These are phyloP conservation scores for Hypocryptadius cinnamomeus DNA, from an alignment of 2,113 vertebrate genomes.

Conservation along the genomic window DNA sequence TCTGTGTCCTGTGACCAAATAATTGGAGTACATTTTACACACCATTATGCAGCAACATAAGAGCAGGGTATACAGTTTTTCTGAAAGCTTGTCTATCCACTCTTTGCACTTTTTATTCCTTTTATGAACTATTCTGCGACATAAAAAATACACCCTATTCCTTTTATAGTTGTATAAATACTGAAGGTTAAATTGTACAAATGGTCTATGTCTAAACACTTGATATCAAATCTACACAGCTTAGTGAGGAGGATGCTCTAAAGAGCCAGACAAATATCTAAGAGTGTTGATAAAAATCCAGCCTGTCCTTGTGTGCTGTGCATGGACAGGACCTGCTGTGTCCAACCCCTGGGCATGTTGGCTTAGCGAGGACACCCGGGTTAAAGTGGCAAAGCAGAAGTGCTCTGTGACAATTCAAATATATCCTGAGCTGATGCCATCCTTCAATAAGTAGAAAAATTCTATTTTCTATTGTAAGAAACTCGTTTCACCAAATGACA, in stretches of 20 bases:
- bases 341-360: rapidly evolving
- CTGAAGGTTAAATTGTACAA: conserved; percentile 54
- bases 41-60: not conserved
- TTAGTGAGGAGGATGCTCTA: not conserved
- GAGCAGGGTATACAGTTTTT: not conserved
- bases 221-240: not conserved
- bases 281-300: rapidly evolving
- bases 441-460: not conserved
- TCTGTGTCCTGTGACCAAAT: conserved; percentile 27
- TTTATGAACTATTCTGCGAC: conserved; percentile 47
- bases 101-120: conserved; percentile 58
- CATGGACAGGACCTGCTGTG: no score
- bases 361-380: not conserved
- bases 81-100: conserved; percentile 14
- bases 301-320: not conserved
- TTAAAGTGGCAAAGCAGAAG: not conserved
- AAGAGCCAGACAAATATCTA: not conserved
- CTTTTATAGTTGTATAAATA: conserved; percentile 49
- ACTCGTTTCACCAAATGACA: not conserved
- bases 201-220: conserved; percentile 1
- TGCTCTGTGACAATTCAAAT: not conserved
- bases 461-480: not conserved
- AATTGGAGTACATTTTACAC: conserved; percentile 39
- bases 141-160: conserved; percentile 37
- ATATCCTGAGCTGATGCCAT: rapidly evolving